Base-by-base conservation (phyloP, 2,888 invertebrate genomes). In the Nomada ferruginata region DNA sequence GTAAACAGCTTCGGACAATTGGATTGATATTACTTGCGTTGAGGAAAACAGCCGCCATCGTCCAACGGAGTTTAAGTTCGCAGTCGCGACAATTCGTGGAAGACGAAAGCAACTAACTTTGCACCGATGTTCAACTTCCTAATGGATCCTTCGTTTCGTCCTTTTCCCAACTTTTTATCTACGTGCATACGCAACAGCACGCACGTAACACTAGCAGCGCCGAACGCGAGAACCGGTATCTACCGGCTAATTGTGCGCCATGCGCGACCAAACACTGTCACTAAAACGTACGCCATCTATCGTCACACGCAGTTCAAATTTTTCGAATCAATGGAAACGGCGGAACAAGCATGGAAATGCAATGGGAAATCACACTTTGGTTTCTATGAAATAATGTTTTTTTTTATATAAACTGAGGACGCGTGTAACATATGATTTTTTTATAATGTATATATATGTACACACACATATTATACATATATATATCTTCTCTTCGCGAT, bases 361-460 rank as follows among this genome's bases (percentile, higher is more conserved):
- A 60, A 23, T 10, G 29, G 60, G 26, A 42, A 29, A 29, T 52
- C 11, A 9, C 26, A 13, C 10, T 47, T 72, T 76, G 26, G 63
- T 68, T 57, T 61, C 11, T 53, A 64, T 15, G 66, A 71, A 72
- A 83, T 65, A 47, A 70, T 83, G 59, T 82, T 69, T 76, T 82
- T 69, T 76, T 69, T 23, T 29, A 77, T 76, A 69, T 44, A 77
- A 26, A 66, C 66, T 80, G 78, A 71, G 18, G 36, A 74, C 68
- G 42, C 64, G 65, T 84, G 61, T 82, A 85, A 90, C 86, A 85
- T 86, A 85, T 78, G 52, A 90, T 89, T 85, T 89, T 89, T 89
- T 85, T 85, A 88, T 84, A 86, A 86, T 85, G 71, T 42, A 79
- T 61, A 68, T 20, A 63, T 36, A 13, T 5, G 0, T 20, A 23